Percentiles rank a stretch among this genome's conserved stretches.
Conservation (phyloP, 2,888 invertebrate species). For the Orchesella flavescens region DNA sequence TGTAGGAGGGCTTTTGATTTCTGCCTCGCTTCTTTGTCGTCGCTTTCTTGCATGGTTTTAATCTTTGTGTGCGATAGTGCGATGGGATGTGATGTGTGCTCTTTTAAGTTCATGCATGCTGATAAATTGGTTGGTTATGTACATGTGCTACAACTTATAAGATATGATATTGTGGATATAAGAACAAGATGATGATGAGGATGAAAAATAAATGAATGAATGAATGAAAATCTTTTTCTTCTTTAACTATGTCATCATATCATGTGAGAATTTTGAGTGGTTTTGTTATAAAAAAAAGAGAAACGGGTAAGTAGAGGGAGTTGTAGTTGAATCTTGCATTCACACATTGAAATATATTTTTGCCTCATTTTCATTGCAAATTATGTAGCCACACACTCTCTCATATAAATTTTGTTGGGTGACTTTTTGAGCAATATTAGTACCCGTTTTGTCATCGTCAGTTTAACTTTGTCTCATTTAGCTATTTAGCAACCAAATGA, state of each 20-base stretch:
- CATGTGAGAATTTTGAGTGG: not conserved
- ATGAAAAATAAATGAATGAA: not conserved
- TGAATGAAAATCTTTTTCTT: conserved; percentile 22
- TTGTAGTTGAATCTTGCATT: not conserved
- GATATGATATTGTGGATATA: conserved; percentile 7
- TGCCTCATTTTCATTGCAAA: conserved; percentile 10
- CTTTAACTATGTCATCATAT: conserved; percentile 18
- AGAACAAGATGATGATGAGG: not conserved
- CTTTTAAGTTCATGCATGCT: not conserved
- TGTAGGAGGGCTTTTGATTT: conserved; percentile 45
- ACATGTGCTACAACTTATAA: conserved; percentile 3
- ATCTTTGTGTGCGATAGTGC: too few relatives aligned
- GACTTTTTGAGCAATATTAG: conserved; percentile 10
- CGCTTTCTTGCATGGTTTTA: not conserved
- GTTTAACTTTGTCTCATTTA: too few relatives aligned
- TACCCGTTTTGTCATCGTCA: conserved; percentile 1
- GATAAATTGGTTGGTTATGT: not conserved
- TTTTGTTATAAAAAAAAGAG: not conserved
- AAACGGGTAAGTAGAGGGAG: not conserved
- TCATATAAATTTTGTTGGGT: not conserved
- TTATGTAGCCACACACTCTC: not conserved
- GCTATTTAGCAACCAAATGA: too few relatives aligned
- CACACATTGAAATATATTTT: not conserved
- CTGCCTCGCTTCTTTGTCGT: conserved; percentile 28
- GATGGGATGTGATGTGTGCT: too few relatives aligned